Conservation (phyloP, 2,888 invertebrate genomes). For the Nasonia oneida region DNA sequence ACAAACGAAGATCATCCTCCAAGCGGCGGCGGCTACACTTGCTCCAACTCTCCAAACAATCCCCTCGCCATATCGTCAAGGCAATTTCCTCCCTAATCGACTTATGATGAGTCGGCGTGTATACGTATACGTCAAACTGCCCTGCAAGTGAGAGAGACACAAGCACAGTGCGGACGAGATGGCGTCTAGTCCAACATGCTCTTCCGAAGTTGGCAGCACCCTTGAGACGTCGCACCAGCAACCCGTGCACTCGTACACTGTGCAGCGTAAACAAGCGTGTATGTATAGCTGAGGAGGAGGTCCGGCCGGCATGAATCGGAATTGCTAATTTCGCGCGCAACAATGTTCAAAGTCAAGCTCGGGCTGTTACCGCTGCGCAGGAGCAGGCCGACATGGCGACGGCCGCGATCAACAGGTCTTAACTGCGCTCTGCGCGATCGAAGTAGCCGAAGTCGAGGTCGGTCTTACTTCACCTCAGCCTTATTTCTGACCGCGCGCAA, state of each 20-base stretch:
- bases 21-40: neutral
- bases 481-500: neutral
- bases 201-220: neutral
- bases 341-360: constrained; percentile 55
- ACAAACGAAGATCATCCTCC: neutral
- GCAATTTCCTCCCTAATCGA: constrained; percentile 22
- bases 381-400: neutral
- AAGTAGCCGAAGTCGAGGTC: constrained; percentile 42
- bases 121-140: constrained; percentile 10
- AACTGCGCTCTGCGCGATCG: constrained; percentile 38
- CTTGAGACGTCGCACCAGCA: neutral
- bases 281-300: neutral
- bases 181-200: neutral
- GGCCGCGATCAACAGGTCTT: constrained; percentile 49
- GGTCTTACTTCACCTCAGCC: constrained; percentile 26
- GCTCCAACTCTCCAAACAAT: neutral
- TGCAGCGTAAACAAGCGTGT: neutral
- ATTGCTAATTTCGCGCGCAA: constrained; percentile 53
- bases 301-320: constrained; percentile 30
- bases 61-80: neutral
- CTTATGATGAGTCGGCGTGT: constrained; percentile 5
- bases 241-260: neutral
- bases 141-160: neutral
- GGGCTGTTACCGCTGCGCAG: neutral
- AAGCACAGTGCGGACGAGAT: neutral